Evolutionary conservation across 2,888 invertebrate species (phyloP).

Genomic region (Lithophane ornitopus): DNA sequence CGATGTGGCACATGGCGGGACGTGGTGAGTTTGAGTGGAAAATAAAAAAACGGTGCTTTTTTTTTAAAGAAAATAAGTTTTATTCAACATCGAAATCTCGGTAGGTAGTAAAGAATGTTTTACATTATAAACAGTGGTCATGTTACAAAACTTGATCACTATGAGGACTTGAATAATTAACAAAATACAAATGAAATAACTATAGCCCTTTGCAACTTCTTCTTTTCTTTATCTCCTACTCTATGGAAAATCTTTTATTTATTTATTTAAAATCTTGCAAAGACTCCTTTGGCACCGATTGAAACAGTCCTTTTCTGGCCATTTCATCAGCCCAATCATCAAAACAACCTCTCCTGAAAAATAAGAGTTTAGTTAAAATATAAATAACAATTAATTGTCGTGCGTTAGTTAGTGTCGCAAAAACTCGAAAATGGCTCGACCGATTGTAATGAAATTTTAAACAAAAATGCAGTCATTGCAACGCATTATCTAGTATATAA

Average conservation of each 20-base stretch:
- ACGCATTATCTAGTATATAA: too few species aligned
- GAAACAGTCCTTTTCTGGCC: conserved; percentile 87
- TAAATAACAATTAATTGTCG: too few species aligned
- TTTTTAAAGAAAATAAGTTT: conserved; percentile 3
- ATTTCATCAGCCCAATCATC: conserved; percentile 87
- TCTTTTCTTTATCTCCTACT: not conserved
- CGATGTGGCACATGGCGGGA: too few species aligned
- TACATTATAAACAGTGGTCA: not conserved
- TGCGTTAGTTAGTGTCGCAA: too few species aligned
- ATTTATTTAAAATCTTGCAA: conserved; percentile 62
- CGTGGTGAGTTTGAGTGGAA: not conserved
- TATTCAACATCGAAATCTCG: not conserved
- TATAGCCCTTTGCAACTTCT: not conserved
- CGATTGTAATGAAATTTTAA: too few species aligned
- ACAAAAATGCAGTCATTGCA: too few species aligned
- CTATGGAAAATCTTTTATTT: not conserved
- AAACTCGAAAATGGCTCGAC: too few species aligned
- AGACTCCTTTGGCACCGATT: conserved; percentile 79
- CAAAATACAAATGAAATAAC: not conserved
- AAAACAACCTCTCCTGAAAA: conserved; percentile 80
- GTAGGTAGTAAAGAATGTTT: not conserved
- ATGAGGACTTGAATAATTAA: not conserved
- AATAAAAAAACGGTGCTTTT: not conserved
- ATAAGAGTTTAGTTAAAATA: not conserved
- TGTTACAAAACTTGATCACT: not conserved